Evolutionary conservation across 2,888 invertebrate genomes (phyloP), one percentile per base, ranked within the genome.

Genomic region (Sesia apiformis): DNA sequence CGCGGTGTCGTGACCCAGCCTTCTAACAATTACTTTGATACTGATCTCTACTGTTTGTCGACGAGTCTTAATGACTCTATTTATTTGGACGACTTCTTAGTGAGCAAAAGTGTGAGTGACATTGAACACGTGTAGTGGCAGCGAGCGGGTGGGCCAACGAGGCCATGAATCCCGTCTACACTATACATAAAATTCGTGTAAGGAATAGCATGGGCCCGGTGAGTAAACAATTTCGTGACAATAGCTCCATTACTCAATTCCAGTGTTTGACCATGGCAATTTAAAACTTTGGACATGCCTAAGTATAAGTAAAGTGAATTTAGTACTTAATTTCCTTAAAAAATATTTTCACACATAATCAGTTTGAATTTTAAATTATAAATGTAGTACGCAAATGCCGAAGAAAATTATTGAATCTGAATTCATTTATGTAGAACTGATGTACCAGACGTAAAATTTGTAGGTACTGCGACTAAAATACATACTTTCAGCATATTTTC

Each of bases 21-120:
- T 72, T 72, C 69, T 74, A 69, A 77, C 82, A 80, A 84, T 85
- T 85, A 85, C 71, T 71, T 67, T 67, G 86, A 85, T 85, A 87
- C 73, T 59, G 74, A 85, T 86, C 85, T 82, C 59, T 73, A 66
- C 69, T 73, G 73, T 79, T 80, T 76, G 73, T 70, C 70, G 72
- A 71, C 72, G 65, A 67, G 69, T 73, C 76, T 69, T 78, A 80
- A 82, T 78, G 74, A 72, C 72, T 73, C 67, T 69, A 76, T 78
- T 78, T 76, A 70, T 74, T 76, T 75, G 69, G 71, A 75, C 75
- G 69, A 75, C 66, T 65, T 65, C 62, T 74, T 68, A 60, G 62
- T 61, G 69, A 65, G 66, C 65, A 64, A 63, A 59, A 66, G 67
- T 70, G 66, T 57, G 62, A 58, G 60, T 58, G 58, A 59, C 57